Conservation (phyloP, 1,140 invertebrate species). For the Magallana gigas region DNA sequence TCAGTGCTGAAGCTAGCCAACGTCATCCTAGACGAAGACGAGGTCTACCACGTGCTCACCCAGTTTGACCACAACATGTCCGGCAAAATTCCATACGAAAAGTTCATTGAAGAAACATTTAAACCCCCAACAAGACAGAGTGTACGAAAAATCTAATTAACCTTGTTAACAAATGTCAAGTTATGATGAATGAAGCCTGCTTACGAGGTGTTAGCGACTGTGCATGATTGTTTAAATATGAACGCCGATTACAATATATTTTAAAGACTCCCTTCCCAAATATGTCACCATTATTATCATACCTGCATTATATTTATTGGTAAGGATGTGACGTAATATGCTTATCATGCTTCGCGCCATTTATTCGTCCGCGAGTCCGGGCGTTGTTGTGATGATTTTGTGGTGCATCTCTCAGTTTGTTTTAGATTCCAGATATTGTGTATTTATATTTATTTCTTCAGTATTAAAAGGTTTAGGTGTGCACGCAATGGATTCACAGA, state of each 20-base stretch:
- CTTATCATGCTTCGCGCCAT: neutral
- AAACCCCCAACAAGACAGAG: slow-evolving; percentile 71
- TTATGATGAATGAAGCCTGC: neutral
- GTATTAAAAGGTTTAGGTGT: slow-evolving; percentile 13
- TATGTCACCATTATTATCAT: slow-evolving; percentile 3
- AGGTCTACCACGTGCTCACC: slow-evolving; percentile 77
- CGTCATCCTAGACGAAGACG: slow-evolving; percentile 77
- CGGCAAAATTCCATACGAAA: slow-evolving; percentile 76
- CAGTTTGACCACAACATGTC: slow-evolving; percentile 76
- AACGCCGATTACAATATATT: neutral
- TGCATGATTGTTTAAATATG: neutral
- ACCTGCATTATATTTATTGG: neutral
- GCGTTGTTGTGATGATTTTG: slow-evolving; percentile 8
- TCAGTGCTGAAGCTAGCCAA: slow-evolving; percentile 77
- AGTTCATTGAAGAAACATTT: slow-evolving; percentile 77
- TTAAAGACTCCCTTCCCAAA: neutral
- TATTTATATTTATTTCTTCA: slow-evolving; percentile 8
- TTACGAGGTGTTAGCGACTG: neutral
- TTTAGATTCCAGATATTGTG: neutral
- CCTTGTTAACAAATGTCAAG: neutral
- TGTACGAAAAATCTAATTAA: slow-evolving; percentile 59
- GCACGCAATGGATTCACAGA: neutral
- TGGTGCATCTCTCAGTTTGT: neutral
- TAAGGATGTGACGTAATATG: neutral
- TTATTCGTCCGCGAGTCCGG: neutral